phyloP scores from a whole-genome alignment of 2,888 invertebrate genomes.

The Muschampia staudingeri region DNA sequence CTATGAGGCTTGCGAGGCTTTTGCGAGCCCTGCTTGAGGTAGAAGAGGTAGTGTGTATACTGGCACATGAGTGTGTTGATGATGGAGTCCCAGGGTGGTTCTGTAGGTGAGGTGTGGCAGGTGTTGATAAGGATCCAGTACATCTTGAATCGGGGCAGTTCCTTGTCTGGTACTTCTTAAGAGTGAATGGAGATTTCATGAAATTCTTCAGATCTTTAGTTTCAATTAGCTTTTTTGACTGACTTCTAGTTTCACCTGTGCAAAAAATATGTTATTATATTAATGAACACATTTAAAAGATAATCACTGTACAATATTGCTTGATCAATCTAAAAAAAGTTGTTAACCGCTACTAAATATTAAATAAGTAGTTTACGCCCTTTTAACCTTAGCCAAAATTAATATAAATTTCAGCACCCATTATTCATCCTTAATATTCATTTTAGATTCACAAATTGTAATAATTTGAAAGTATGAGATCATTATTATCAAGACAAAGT shows the following conservation, averaged over 20 bases:
- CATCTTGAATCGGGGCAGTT: constrained; percentile 69
- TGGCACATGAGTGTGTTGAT: constrained; percentile 85
- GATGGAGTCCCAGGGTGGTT: constrained; percentile 86
- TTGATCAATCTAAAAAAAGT: no score
- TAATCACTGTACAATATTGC: no score
- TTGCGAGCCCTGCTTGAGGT: constrained; percentile 87
- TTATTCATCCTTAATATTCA: no score
- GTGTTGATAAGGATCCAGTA: constrained; percentile 82
- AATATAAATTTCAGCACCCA: no score
- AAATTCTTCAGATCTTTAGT: constrained; percentile 85
- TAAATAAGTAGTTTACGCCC: no score
- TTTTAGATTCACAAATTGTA: no score
- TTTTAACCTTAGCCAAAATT: no score
- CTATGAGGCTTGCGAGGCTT: constrained; percentile 86
- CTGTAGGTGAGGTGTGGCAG: constrained; percentile 84
- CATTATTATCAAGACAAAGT: no score
- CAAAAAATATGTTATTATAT: constrained; percentile 22
- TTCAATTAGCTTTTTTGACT: constrained; percentile 79
- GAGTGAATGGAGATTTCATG: constrained; percentile 87
- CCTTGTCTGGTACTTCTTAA: constrained; percentile 85
- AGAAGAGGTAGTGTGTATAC: constrained; percentile 84
- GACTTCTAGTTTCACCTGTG: constrained; percentile 81
- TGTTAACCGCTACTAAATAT: background rate
- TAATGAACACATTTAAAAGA: background rate
- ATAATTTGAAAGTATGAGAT: no score